Conservation (phyloP, 2,888 invertebrate genomes). For the Drosophila falleni region DNA sequence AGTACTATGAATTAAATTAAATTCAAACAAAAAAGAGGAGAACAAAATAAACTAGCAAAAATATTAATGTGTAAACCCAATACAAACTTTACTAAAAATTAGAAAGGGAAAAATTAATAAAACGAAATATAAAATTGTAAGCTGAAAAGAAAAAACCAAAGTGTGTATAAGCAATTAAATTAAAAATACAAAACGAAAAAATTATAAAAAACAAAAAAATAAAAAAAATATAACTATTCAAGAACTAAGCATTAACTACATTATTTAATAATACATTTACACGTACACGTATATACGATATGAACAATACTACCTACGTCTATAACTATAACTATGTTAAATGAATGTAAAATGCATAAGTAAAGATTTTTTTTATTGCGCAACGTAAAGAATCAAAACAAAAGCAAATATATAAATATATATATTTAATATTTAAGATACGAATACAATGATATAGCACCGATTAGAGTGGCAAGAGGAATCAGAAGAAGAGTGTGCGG, state of each 20-base stretch:
- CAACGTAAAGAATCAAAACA: constrained; percentile 60
- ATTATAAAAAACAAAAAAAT: constrained; percentile 8
- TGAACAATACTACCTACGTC: constrained; percentile 67
- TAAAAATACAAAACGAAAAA: constrained; percentile 5
- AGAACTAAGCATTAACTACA: constrained; percentile 48
- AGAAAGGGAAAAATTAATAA: constrained; percentile 12
- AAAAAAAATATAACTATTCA: constrained; percentile 29
- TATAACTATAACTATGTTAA: constrained; percentile 67
- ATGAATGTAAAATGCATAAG: constrained; percentile 63
- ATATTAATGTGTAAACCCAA: constrained; percentile 47
- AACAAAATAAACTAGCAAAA: constrained; percentile 62
- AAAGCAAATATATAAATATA: constrained; percentile 19
- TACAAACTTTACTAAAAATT: constrained; percentile 17
- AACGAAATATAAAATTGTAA: constrained; percentile 24
- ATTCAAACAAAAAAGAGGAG: constrained; percentile 1
- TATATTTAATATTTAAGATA: constrained; percentile 46
- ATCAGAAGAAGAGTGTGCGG: constrained; percentile 3
- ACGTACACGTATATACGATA: constrained; percentile 35
- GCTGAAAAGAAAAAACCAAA: constrained; percentile 70
- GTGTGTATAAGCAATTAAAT: constrained; percentile 67
- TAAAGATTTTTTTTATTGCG: constrained; percentile 53
- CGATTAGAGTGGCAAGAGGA: constrained; percentile 18
- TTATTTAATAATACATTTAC: constrained; percentile 22
- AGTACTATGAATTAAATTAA: constrained; percentile 43
- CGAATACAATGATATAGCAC: constrained; percentile 36